Conservation (phyloP, 1,140 invertebrate species). For the Tetragnatha versicolor region DNA sequence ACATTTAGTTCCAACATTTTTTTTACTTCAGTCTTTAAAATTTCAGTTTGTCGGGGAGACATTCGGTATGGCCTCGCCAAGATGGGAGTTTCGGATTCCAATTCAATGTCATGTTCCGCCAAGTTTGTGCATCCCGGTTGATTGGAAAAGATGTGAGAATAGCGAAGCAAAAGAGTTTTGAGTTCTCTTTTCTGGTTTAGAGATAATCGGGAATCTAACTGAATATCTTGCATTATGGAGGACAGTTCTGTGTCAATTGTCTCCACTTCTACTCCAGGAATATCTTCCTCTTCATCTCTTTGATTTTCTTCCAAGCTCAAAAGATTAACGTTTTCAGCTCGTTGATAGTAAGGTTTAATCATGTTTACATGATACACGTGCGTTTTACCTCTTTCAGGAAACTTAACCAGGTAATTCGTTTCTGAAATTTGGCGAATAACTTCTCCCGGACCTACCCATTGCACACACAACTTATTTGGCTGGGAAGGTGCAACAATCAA, state of each 20-base stretch:
- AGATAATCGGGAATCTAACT: neutral
- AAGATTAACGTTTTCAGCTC: slow-evolving; percentile 3
- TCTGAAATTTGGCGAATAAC: neutral
- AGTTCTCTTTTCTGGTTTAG: neutral
- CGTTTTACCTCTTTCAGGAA: neutral
- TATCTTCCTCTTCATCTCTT: neutral
- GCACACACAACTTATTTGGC: neutral
- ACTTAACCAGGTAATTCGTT: slow-evolving; percentile 11
- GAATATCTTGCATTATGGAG: neutral
- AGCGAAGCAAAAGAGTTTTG: neutral
- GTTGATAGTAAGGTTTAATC: slow-evolving; percentile 14
- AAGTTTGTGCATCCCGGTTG: neutral
- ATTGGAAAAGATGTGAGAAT: slow-evolving; percentile 6
- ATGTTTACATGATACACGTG: slow-evolving; percentile 5
- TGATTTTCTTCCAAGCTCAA: neutral
- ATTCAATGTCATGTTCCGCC: neutral
- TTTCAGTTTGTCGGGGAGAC: neutral
- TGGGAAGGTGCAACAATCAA: neutral
- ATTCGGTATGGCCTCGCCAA: neutral
- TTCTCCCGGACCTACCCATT: slow-evolving; percentile 3
- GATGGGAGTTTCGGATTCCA: neutral
- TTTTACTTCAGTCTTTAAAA: no score
- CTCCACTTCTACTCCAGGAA: neutral
- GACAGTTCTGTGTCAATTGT: neutral
- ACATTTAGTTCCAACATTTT: no score